Conservation (phyloP, 2,888 invertebrate species). For the Syritta pipiens region DNA sequence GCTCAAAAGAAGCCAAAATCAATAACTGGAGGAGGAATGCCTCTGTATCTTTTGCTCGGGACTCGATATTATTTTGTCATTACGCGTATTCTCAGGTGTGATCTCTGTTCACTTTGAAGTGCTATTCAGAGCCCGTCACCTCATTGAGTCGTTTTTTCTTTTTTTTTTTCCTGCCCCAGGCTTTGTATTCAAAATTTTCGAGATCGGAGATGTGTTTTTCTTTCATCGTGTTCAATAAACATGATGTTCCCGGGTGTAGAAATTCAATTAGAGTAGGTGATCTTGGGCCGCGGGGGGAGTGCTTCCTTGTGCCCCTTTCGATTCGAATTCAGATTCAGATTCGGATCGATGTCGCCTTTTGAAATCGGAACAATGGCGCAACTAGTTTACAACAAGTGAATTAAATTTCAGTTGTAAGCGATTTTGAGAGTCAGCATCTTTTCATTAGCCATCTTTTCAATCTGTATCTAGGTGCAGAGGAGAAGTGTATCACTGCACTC, state of each 20-base stretch:
- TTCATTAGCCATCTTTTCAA: conserved; percentile 44
- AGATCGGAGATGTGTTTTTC: conserved; percentile 47
- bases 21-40: conserved; percentile 35
- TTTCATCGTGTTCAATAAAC: conserved; percentile 54
- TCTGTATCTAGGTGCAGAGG: conserved; percentile 4
- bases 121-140: conserved; percentile 12
- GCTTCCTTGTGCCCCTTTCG: background rate
- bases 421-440: conserved; percentile 47
- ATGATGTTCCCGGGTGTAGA: conserved; percentile 46
- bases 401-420: conserved; percentile 51
- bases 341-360: conserved; percentile 43
- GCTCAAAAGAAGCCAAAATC: conserved; percentile 38
- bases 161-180: background rate
- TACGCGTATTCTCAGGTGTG: conserved; percentile 52
- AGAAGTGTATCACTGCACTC: background rate
- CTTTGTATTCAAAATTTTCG: conserved; percentile 50
- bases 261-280: conserved; percentile 41
- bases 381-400: conserved; percentile 53
- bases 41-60: conserved; percentile 28
- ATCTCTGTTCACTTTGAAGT: conserved; percentile 49
- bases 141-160: conserved; percentile 21
- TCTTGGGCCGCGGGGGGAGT: conserved; percentile 1
- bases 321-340: conserved; percentile 6
- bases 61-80: conserved; percentile 58
- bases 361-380: conserved; percentile 39